phyloP scores from a whole-genome alignment of 2,888 invertebrate genomes.

The Dicranocentrus wangi region DNA sequence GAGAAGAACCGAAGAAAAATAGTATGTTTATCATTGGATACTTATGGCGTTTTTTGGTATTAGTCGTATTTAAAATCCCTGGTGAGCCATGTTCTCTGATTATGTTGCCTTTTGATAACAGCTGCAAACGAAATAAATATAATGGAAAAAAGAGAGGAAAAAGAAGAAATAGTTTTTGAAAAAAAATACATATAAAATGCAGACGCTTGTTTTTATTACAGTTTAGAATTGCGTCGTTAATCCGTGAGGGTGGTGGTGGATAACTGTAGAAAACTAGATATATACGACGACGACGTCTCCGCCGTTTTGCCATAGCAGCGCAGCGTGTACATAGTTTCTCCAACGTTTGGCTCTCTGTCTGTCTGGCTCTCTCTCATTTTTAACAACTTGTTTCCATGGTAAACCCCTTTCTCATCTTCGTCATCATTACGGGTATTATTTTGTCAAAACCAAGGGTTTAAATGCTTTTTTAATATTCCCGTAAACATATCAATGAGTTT shows the following conservation, averaged over 20 bases:
- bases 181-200: slow-evolving; percentile 39
- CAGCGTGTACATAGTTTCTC: too few relatives aligned
- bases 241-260: slow-evolving; percentile 42
- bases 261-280: slow-evolving; percentile 30
- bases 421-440: slow-evolving; percentile 48
- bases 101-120: slow-evolving; percentile 8
- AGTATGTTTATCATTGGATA: too few relatives aligned
- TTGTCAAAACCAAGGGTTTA: slow-evolving; percentile 39
- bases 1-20: too few relatives aligned
- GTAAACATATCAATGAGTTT: slow-evolving; percentile 39
- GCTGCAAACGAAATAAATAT: slow-evolving; percentile 24
- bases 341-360: too few relatives aligned
- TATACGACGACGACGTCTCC: too few relatives aligned
- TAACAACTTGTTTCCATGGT: not conserved
- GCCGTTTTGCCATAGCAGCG: too few relatives aligned
- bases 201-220: slow-evolving; percentile 55
- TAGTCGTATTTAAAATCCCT: too few relatives aligned
- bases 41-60: too few relatives aligned
- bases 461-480: slow-evolving; percentile 50
- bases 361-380: too few relatives aligned
- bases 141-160: slow-evolving; percentile 1
- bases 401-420: slow-evolving; percentile 20
- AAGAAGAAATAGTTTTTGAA: slow-evolving; percentile 21
- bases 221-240: slow-evolving; percentile 56
- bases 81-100: too few relatives aligned